Conservation (phyloP, 2,888 invertebrate genomes). For the Myopa testacea region DNA sequence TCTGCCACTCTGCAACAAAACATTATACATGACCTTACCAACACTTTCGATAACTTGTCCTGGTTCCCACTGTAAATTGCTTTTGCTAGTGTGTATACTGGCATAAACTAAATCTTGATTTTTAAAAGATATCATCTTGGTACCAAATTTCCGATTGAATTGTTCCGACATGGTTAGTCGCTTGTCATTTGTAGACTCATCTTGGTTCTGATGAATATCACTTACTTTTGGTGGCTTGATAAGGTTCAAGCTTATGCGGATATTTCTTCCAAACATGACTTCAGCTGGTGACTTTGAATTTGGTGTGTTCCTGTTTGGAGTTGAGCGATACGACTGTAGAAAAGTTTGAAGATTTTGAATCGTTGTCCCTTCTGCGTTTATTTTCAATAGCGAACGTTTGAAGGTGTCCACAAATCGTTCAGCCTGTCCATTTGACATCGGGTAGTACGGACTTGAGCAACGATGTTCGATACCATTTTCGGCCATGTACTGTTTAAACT, state of each 20-base stretch:
- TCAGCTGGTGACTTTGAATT: slow-evolving; percentile 46
- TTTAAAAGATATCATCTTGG: slow-evolving; percentile 5
- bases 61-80: background rate
- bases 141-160: slow-evolving; percentile 11
- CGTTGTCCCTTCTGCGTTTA: slow-evolving; percentile 42
- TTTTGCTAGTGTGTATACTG: background rate
- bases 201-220: slow-evolving; percentile 3
- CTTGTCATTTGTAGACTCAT: background rate
- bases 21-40: slow-evolving; percentile 23
- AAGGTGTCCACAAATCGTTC: slow-evolving; percentile 46
- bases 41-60: slow-evolving; percentile 16
- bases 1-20: background rate
- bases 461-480: slow-evolving; percentile 38
- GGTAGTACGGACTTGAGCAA: too few species aligned
- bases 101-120: slow-evolving; percentile 4
- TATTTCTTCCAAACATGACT: slow-evolving; percentile 44
- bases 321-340: slow-evolving; percentile 46
- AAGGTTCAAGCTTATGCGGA: slow-evolving; percentile 42
- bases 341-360: slow-evolving; percentile 43
- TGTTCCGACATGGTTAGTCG: background rate
- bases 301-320: slow-evolving; percentile 45
- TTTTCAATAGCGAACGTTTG: slow-evolving; percentile 45
- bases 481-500: slow-evolving; percentile 33
- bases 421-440: too few species aligned
- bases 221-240: slow-evolving; percentile 38